These are phyloP conservation scores for Darevskia mixta DNA, from an alignment of 2,797 vertebrate genomes.

Conservation along the genomic window DNA sequence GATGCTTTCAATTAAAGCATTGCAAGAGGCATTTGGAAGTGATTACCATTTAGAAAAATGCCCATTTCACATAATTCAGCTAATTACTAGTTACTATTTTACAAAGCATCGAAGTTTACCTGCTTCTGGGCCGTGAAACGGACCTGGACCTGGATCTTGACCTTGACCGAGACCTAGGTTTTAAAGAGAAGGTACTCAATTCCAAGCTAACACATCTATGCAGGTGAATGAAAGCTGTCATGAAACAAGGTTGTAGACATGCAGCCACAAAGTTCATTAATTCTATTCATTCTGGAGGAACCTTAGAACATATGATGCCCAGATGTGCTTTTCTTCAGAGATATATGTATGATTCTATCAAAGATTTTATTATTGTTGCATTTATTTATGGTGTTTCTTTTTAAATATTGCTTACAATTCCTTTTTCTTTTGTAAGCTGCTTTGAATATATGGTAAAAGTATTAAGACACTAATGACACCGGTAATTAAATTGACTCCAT, in stretches of 20 bases:
- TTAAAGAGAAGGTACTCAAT: slow-evolving; percentile 15
- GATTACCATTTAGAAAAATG: not conserved
- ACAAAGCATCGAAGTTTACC: slow-evolving; percentile 71
- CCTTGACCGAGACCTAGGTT: slow-evolving; percentile 80
- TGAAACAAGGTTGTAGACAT: no score
- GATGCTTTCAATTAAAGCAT: not conserved
- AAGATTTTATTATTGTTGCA: no score
- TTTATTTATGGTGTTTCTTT: no score
- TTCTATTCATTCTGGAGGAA: not conserved
- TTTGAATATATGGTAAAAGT: no score
- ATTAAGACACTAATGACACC: no score
- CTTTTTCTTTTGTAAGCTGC: no score
- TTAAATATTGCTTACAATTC: no score
- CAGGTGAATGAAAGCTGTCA: not conserved
- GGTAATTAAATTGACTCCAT: not conserved
- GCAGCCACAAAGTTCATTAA: not conserved
- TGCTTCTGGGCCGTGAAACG: slow-evolving; percentile 84
- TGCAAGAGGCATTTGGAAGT: not conserved
- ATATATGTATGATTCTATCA: no score
- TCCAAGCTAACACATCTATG: not conserved
- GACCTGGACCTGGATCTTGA: slow-evolving; percentile 86
- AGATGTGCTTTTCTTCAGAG: no score
- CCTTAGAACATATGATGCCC: not conserved
- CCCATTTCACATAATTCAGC: no score
- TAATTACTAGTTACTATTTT: not conserved